Percentiles rank a stretch among this genome's conserved stretches.
These are phyloP conservation scores for Drosophila sulfurigaster DNA, from an alignment of 1,140 invertebrate species.

Conservation along the genomic window DNA sequence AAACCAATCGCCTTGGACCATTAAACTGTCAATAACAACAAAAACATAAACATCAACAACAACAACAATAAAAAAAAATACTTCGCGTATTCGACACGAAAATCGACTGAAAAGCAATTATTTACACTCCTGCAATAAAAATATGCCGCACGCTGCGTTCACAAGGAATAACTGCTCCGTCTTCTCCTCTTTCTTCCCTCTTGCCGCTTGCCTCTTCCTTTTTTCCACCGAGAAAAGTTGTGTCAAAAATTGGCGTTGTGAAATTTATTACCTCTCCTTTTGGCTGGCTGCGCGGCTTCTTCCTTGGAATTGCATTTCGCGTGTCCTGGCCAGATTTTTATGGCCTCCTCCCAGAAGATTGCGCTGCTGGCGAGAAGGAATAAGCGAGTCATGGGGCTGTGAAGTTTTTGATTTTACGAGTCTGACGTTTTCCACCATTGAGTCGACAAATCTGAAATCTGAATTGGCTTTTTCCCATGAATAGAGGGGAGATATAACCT, in stretches of 20 bases:
- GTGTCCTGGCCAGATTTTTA: constrained; percentile 55
- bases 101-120: constrained; percentile 81
- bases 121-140: constrained; percentile 81
- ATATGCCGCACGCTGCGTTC: constrained; percentile 50
- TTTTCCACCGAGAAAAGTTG: constrained; percentile 37
- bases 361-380: not conserved
- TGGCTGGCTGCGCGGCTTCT: constrained; percentile 35
- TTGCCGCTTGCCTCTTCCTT: not conserved
- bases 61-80: constrained; percentile 30
- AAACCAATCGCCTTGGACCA: constrained; percentile 47
- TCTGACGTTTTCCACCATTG: constrained; percentile 27
- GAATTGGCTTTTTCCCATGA: constrained; percentile 34
- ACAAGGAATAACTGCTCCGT: not conserved
- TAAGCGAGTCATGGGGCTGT: not conserved
- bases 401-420: constrained; percentile 50
- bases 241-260: constrained; percentile 70
- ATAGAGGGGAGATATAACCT: not conserved
- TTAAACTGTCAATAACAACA: constrained; percentile 57
- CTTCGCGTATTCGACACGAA: constrained; percentile 67
- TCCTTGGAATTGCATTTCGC: constrained; percentile 49
- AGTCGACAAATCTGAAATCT: constrained; percentile 36
- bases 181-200: not conserved
- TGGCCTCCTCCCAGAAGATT: constrained; percentile 36
- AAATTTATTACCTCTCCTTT: constrained; percentile 79
- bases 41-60: constrained; percentile 31